phyloP scores from a whole-genome alignment of 2,113 vertebrate species.

The Athene noctua region DNA sequence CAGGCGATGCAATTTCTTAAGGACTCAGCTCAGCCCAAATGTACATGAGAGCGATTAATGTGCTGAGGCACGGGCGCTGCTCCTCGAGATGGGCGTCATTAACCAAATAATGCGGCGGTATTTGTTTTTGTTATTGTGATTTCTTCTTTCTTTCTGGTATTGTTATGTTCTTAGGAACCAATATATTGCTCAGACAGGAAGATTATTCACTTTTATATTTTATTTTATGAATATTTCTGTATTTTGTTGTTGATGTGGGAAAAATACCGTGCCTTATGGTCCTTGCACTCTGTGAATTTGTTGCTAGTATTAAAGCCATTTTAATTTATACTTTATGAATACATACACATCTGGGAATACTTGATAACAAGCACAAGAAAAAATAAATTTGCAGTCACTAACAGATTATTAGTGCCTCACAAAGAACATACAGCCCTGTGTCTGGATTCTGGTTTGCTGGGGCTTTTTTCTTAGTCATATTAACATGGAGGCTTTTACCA shows the following conservation, averaged over 20 bases:
- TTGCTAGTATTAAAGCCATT: slow-evolving; percentile 42
- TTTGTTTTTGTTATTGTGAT: background rate
- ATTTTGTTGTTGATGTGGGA: slow-evolving; percentile 4
- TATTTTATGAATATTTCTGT: background rate
- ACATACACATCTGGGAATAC: slow-evolving; percentile 35
- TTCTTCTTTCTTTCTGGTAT: background rate
- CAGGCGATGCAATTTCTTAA: background rate
- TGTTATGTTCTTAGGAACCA: background rate
- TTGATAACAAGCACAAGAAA: slow-evolving; percentile 47
- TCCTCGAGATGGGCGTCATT: slow-evolving; percentile 3
- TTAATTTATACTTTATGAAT: slow-evolving; percentile 56
- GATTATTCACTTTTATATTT: slow-evolving; percentile 37
- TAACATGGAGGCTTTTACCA: slow-evolving; percentile 20
- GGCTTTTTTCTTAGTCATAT: background rate
- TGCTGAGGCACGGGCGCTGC: background rate
- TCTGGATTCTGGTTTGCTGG: background rate
- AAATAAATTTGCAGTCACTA: slow-evolving; percentile 35
- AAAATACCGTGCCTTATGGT: slow-evolving; percentile 13
- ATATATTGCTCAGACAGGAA: background rate
- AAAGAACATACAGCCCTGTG: background rate
- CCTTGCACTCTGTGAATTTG: background rate
- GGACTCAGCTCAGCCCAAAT: background rate
- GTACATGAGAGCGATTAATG: background rate
- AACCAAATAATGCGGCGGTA: background rate
- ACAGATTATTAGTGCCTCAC: slow-evolving; percentile 46